Conservation (phyloP, 2,797 vertebrate species). For the Distichodus sexfasciatus region DNA sequence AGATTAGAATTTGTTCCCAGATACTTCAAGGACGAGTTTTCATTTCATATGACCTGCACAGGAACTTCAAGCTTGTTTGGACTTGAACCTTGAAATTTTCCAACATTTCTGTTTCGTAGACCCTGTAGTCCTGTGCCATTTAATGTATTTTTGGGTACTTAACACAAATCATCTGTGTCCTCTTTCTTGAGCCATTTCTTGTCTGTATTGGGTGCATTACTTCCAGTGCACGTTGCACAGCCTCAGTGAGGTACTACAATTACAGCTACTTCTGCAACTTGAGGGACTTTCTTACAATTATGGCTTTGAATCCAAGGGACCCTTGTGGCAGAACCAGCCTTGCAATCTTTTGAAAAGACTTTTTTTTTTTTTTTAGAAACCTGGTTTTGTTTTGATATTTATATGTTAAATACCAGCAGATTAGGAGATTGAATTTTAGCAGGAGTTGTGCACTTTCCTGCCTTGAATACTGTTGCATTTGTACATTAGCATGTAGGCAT, state of each 20-base stretch:
- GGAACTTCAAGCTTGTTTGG: neutral
- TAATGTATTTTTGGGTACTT: constrained; percentile 22
- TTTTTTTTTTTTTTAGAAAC: constrained; percentile 35
- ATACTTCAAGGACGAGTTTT: neutral
- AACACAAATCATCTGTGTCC: constrained; percentile 42
- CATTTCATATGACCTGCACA: constrained; percentile 15
- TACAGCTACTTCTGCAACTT: constrained; percentile 58
- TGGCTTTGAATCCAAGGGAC: constrained; percentile 58
- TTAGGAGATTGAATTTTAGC: constrained; percentile 66
- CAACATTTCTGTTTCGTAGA: neutral
- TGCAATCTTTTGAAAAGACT: constrained; percentile 54
- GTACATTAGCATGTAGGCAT: constrained; percentile 49
- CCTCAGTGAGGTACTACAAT: constrained; percentile 77
- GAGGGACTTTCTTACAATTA: constrained; percentile 60
- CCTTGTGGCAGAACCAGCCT: constrained; percentile 52
- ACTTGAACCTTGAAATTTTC: constrained; percentile 5
- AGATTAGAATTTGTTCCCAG: neutral
- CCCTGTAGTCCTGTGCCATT: neutral
- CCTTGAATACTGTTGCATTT: constrained; percentile 62
- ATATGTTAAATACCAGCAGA: constrained; percentile 65
- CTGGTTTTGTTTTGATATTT: constrained; percentile 68
- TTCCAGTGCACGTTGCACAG: constrained; percentile 70
- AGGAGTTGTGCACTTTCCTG: constrained; percentile 67
- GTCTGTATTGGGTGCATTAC: constrained; percentile 68
- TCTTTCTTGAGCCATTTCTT: constrained; percentile 11